Percentiles rank a stretch among this genome's conserved stretches.
Conservation (phyloP, 1,140 invertebrate species). For the Calephelis virginiensis region DNA sequence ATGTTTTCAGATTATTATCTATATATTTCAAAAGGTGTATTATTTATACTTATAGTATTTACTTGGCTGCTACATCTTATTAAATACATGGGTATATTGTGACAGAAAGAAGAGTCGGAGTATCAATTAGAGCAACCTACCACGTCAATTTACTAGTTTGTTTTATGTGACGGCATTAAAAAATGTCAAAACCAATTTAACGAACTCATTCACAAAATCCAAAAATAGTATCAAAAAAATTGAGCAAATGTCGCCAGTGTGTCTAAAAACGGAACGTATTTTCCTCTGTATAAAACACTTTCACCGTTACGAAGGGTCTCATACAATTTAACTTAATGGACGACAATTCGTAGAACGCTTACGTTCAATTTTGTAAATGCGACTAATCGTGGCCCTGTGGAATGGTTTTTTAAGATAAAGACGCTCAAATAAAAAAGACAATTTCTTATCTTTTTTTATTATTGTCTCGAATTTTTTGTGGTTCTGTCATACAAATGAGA, state of each 20-base stretch:
- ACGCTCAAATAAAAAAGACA: slow-evolving; percentile 4
- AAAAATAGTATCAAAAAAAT: slow-evolving; percentile 1
- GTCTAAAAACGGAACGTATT: neutral
- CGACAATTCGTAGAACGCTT: slow-evolving; percentile 14
- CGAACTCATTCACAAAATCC: no score
- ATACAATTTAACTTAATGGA: slow-evolving; percentile 14
- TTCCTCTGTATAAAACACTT: slow-evolving; percentile 12
- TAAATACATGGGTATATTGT: no score
- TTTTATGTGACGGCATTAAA: no score
- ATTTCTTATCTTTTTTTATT: slow-evolving; percentile 12
- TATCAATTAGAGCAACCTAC: no score
- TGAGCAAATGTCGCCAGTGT: neutral
- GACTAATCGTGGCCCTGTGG: slow-evolving; percentile 4
- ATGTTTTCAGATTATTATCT: no score
- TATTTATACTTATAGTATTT: no score
- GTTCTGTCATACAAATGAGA: neutral
- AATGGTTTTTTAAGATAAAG: slow-evolving; percentile 17
- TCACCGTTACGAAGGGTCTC: slow-evolving; percentile 3
- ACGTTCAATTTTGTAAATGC: slow-evolving; percentile 16
- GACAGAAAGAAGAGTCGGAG: no score
- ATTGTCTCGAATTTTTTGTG: neutral
- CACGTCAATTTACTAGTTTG: no score
- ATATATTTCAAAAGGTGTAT: no score
- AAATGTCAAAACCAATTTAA: no score
- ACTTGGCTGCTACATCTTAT: no score